Conservation (phyloP, 2,888 invertebrate species). For the Pachymerium ferrugineum region DNA sequence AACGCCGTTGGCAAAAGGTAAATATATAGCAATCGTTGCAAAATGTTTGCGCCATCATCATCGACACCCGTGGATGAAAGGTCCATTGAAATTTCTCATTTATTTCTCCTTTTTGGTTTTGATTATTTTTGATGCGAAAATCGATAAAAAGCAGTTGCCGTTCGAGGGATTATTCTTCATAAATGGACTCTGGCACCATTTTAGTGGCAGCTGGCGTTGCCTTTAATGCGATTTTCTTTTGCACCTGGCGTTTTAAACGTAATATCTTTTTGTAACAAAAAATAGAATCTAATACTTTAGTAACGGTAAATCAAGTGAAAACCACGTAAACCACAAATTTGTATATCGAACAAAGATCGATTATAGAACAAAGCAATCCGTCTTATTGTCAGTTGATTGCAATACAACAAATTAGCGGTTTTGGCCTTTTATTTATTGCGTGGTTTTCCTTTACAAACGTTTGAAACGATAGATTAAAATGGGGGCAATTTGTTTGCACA, state of each 20-base stretch:
- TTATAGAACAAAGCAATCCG: neutral
- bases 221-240: neutral
- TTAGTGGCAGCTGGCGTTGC: neutral
- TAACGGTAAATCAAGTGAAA: no score
- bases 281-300: no score
- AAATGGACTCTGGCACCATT: neutral
- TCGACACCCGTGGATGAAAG: no score
- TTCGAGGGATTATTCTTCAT: neutral
- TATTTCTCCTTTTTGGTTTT: neutral
- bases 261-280: neutral
- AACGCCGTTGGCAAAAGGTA: constrained; percentile 42
- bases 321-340: no score
- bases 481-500: no score
- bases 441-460: no score
- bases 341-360: no score
- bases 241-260: neutral
- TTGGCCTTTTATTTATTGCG: neutral
- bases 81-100: no score
- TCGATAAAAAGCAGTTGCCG: neutral
- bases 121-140: neutral
- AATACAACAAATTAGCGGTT: neutral
- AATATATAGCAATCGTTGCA: no score
- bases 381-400: neutral
- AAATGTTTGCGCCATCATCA: no score
- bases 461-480: no score